A percentile compares a stretch with the other conserved stretches of the same genome.
Evolutionary conservation across 2,113 vertebrate genomes (phyloP).

Genomic region (Hippotragus niger): DNA sequence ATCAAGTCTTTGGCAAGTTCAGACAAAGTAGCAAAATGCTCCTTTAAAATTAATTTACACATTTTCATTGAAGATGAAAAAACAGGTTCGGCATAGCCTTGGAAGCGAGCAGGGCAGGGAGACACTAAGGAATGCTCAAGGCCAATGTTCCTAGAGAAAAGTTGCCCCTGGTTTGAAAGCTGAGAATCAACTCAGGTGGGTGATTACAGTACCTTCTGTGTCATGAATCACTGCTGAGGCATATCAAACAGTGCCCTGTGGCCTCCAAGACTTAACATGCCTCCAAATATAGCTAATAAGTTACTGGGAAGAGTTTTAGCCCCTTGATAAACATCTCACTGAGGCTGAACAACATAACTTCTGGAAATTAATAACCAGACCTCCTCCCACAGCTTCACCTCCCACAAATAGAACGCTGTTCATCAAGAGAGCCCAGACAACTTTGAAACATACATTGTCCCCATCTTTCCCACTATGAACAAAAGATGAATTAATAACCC

Average conservation of each 20-base stretch:
- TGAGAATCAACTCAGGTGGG: neutral
- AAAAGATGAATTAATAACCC: neutral
- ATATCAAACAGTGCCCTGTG: neutral
- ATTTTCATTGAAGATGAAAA: neutral
- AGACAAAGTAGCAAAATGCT: neutral
- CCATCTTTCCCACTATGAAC: neutral
- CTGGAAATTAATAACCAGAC: neutral
- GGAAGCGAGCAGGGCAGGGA: neutral
- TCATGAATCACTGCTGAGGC: neutral
- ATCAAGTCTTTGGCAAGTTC: slow-evolving; percentile 4
- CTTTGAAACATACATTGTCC: neutral
- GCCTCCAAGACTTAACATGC: neutral
- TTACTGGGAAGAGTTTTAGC: neutral
- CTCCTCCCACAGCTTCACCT: neutral
- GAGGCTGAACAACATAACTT: neutral
- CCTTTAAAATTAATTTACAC: neutral
- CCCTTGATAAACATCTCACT: neutral
- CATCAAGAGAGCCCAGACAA: neutral
- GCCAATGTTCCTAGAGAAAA: neutral
- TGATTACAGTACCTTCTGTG: neutral
- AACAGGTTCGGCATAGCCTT: neutral
- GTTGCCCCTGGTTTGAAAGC: neutral
- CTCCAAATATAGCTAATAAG: slow-evolving; percentile 23
- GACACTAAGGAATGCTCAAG: neutral
- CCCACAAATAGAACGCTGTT: neutral